A percentile compares a stretch with the other conserved stretches of the same genome.
Conservation (phyloP, 2,888 invertebrate species). For the Epistrophe eligans region DNA sequence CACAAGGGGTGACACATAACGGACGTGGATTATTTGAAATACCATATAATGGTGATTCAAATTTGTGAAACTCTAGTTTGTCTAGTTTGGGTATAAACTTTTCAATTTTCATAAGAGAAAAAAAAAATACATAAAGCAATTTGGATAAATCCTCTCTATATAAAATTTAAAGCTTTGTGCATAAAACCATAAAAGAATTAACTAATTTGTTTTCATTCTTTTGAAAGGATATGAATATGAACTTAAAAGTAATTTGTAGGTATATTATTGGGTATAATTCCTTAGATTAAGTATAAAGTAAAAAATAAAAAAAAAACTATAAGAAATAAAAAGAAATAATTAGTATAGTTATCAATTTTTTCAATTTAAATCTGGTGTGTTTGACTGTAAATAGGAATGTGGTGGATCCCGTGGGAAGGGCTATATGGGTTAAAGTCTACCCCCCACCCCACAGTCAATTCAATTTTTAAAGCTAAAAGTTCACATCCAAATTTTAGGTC, state of each 20-base stretch:
- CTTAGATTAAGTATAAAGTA: no score
- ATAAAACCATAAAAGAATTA: neutral
- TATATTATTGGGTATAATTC: neutral
- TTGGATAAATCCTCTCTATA: constrained; percentile 4
- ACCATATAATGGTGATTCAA: constrained; percentile 42
- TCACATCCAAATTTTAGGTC: no score
- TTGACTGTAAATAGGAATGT: no score
- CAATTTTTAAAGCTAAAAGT: no score
- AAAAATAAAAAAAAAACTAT: no score
- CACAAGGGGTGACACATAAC: neutral
- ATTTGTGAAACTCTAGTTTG: constrained; percentile 40
- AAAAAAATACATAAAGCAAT: neutral
- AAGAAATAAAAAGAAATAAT: no score
- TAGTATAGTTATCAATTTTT: no score
- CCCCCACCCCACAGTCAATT: no score
- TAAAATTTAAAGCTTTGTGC: neutral
- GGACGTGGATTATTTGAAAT: constrained; percentile 40
- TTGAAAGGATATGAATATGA: neutral
- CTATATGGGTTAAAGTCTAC: no score
- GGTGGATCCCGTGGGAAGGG: no score
- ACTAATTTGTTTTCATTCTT: constrained; percentile 2
- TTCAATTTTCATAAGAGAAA: constrained; percentile 15
- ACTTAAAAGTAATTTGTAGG: neutral
- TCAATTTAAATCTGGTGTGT: no score
- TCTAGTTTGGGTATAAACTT: constrained; percentile 24